Evolutionary conservation across 2,888 invertebrate species (phyloP).

Genomic region (Elmis aenea): DNA sequence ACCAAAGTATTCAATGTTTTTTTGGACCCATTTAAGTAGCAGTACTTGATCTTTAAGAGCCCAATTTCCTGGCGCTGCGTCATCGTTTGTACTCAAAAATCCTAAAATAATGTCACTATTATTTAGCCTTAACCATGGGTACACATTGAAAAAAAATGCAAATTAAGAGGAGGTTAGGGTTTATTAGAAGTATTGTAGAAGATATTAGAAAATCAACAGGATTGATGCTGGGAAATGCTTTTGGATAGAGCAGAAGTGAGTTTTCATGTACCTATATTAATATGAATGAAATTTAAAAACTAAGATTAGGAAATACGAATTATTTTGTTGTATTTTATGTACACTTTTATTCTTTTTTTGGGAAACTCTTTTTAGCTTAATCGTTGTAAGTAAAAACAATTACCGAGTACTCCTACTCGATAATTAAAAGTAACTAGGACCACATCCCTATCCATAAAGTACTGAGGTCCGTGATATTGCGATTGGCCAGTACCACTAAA

Average conservation of each 20-base stretch:
- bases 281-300: no score
- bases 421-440: constrained; percentile 50
- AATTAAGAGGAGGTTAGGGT: background rate
- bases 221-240: no score
- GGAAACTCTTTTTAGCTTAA: background rate
- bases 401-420: constrained; percentile 41
- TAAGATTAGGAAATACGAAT: no score
- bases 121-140: no score
- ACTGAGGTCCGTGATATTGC: constrained; percentile 49
- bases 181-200: background rate
- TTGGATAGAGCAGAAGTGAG: no score
- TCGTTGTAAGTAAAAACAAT: no score
- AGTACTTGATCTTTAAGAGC: constrained; percentile 50
- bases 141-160: no score
- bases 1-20: constrained; percentile 46
- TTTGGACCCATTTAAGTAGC: constrained; percentile 48
- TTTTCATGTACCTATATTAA: no score
- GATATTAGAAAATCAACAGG: no score
- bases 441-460: constrained; percentile 50
- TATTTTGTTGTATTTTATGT: no score
- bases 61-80: constrained; percentile 48
- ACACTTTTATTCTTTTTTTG: constrained; percentile 1
- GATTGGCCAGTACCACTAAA: constrained; percentile 48
- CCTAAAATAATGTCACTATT: constrained; percentile 30
- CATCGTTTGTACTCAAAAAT: constrained; percentile 48